A percentile compares a stretch with the other conserved stretches of the same genome.
Conservation (phyloP, 2,113 vertebrate genomes). For the Sigmodon hispidus region DNA sequence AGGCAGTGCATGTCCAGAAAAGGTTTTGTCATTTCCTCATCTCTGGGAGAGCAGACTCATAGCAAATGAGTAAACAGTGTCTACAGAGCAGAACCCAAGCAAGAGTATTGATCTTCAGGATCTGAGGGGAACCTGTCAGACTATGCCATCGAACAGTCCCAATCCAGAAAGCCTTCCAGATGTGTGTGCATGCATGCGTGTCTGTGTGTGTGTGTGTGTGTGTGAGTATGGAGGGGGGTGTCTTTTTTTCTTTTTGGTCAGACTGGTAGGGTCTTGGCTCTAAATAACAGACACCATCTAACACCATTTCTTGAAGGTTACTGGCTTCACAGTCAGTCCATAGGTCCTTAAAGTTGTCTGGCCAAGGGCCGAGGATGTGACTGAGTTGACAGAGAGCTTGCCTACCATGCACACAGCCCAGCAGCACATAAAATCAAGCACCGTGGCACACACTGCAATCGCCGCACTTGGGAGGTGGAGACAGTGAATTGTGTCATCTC, state of each 20-base stretch:
- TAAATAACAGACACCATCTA: neutral
- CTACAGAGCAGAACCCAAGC: too few species aligned
- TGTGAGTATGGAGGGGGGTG: neutral
- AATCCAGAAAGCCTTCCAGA: neutral
- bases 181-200: too few species aligned
- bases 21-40: accelerated
- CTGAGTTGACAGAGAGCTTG: neutral
- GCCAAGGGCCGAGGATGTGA: neutral
- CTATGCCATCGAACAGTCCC: neutral
- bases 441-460: neutral
- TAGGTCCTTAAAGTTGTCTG: neutral
- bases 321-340: neutral
- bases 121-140: too few species aligned
- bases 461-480: neutral
- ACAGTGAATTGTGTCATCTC: neutral
- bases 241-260: neutral
- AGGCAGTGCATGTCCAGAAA: neutral
- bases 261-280: neutral
- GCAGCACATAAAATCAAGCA: neutral
- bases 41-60: neutral
- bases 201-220: too few species aligned
- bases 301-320: neutral
- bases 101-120: neutral
- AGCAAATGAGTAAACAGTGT: neutral
- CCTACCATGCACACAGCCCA: neutral